These are phyloP conservation scores for Henricia sp. DNA, from an alignment of 53 echinoderm and acorn worm genomes.

Conservation along the genomic window DNA sequence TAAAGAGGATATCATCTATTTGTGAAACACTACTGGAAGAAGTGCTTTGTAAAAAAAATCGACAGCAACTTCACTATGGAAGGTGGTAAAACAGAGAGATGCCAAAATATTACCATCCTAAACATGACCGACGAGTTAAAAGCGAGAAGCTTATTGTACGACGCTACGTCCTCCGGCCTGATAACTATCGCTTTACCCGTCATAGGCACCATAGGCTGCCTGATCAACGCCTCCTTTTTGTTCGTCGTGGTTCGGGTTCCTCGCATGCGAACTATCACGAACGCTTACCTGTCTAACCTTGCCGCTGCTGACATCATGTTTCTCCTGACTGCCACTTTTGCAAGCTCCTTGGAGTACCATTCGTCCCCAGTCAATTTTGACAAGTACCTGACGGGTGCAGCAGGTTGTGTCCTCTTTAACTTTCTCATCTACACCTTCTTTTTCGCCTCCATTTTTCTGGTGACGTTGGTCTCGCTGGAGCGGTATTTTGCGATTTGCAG, in stretches of 20 bases:
- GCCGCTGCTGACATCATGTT: constrained; percentile 42
- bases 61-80: too few relatives aligned
- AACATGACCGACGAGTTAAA: constrained; percentile 18
- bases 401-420: constrained; percentile 42
- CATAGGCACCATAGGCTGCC: constrained; percentile 11
- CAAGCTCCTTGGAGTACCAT: not conserved
- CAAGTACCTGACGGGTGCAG: constrained; percentile 18
- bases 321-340: constrained; percentile 21
- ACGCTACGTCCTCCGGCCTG: constrained; percentile 20
- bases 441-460: constrained; percentile 28
- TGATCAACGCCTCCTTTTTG: constrained; percentile 34
- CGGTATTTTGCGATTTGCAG: constrained; percentile 39
- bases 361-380: constrained; percentile 41
- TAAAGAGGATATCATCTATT: too few relatives aligned
- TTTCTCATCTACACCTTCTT: constrained; percentile 28
- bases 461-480: constrained; percentile 51
- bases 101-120: not conserved
- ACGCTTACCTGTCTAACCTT: constrained; percentile 55
- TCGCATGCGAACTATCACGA: constrained; percentile 48
- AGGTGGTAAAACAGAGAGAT: not conserved
- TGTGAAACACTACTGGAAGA: too few relatives aligned
- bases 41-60: too few relatives aligned
- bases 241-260: constrained; percentile 40
- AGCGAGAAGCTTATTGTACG: not conserved
- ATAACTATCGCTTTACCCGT: constrained; percentile 3